Evolutionary conservation across 2,113 vertebrate genomes (phyloP).

Genomic region (Stegastes partitus): DNA sequence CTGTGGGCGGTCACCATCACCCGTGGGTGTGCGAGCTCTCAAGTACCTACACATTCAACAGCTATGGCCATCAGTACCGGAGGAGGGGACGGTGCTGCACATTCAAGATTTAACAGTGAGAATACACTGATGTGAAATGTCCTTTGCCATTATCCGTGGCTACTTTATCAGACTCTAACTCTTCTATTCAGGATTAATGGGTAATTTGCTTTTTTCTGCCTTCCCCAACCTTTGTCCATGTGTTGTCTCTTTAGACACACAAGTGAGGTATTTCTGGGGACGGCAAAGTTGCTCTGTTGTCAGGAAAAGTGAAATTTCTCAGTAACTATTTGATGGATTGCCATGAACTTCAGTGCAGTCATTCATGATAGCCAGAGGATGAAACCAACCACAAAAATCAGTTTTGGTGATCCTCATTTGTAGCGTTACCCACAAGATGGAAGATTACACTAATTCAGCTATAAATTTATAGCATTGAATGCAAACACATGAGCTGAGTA

Average conservation of each 20-base stretch:
- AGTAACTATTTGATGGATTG: neutral
- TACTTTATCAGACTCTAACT: neutral
- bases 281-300: neutral
- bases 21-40: too few relatives aligned
- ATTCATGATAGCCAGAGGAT: neutral
- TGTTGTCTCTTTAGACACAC: too few relatives aligned
- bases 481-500: too few relatives aligned
- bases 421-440: neutral
- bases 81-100: too few relatives aligned
- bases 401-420: neutral
- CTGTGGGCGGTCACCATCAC: too few relatives aligned
- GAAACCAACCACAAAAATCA: neutral
- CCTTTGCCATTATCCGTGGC: too few relatives aligned
- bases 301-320: neutral
- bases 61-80: too few relatives aligned
- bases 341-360: neutral
- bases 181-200: conserved; percentile 57
- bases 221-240: too few relatives aligned
- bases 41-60: too few relatives aligned
- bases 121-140: conserved; percentile 12
- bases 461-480: too few relatives aligned
- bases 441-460: too few relatives aligned
- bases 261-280: neutral
- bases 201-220: conserved; percentile 40
- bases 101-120: conserved; percentile 2